Evolutionary conservation across 2,113 vertebrate species (phyloP).

Genomic region (Dolichallabes microphthalmus): DNA sequence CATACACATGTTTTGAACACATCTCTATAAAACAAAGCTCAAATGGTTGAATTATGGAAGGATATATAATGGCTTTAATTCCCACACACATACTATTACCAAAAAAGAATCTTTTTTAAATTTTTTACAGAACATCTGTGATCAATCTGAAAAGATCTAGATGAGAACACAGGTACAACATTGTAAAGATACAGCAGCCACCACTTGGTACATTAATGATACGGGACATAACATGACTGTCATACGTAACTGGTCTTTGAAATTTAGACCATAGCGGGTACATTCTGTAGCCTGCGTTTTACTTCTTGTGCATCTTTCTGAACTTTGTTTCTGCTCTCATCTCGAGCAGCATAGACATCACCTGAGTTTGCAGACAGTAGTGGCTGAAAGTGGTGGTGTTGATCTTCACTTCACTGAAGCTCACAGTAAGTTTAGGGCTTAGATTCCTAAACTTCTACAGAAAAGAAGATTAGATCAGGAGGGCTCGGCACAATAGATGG

Average conservation of each 20-base stretch:
- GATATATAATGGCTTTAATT: slow-evolving; percentile 61
- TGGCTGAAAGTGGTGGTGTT: slow-evolving; percentile 8
- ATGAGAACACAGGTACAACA: slow-evolving; percentile 48
- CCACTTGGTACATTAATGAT: slow-evolving; percentile 46
- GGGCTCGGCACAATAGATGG: slow-evolving; percentile 35
- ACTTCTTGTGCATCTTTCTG: slow-evolving; percentile 44
- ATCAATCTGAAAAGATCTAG: slow-evolving; percentile 44
- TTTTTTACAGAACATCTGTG: slow-evolving; percentile 48
- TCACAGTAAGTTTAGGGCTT: slow-evolving; percentile 35
- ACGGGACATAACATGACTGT: slow-evolving; percentile 22
- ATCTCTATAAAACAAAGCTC: slow-evolving; percentile 74
- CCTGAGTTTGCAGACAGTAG: slow-evolving; percentile 83
- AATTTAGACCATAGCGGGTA: slow-evolving; percentile 48
- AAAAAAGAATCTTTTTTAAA: slow-evolving; percentile 44
- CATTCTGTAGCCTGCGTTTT: slow-evolving; percentile 61
- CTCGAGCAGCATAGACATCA: slow-evolving; percentile 79
- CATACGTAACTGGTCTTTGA: slow-evolving; percentile 20
- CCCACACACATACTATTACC: slow-evolving; percentile 59
- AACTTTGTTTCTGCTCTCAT: slow-evolving; percentile 50
- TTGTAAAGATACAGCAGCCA: slow-evolving; percentile 54
- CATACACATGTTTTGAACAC: slow-evolving; percentile 65
- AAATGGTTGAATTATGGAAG: slow-evolving; percentile 58
- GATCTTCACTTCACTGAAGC: not conserved
- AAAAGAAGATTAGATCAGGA: not conserved
- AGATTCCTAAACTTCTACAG: slow-evolving; percentile 28